Evolutionary conservation across 2,888 invertebrate genomes (phyloP).

Genomic region (Cosmorhoe ocellata): DNA sequence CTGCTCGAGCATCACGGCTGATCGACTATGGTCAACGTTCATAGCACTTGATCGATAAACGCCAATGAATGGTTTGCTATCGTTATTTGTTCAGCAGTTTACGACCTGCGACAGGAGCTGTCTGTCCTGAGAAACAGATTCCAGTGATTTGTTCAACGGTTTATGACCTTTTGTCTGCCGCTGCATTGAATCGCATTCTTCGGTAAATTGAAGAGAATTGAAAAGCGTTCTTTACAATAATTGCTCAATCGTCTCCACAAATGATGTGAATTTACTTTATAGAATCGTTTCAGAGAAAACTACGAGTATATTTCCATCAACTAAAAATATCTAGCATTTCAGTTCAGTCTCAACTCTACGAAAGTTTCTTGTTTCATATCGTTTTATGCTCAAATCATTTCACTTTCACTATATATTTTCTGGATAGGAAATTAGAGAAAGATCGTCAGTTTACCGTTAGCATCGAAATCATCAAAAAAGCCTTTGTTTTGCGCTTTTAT

Average conservation of each 20-base stretch:
- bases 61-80: constrained; percentile 32
- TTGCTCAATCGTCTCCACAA: constrained; percentile 5
- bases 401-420: constrained; percentile 8
- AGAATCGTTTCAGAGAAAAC: too few species aligned
- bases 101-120: constrained; percentile 18
- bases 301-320: too few species aligned
- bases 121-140: constrained; percentile 8
- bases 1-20: constrained; percentile 43
- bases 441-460: constrained; percentile 34
- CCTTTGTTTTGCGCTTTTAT: constrained; percentile 46
- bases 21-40: constrained; percentile 46
- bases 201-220: constrained; percentile 11
- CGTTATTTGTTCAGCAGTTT: constrained; percentile 33
- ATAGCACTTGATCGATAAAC: constrained; percentile 41
- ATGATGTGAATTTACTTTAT: neutral
- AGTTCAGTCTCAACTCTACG: too few species aligned
- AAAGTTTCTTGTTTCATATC: too few species aligned
- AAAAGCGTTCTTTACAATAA: constrained; percentile 2
- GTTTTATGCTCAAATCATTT: too few species aligned
- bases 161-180: constrained; percentile 7
- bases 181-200: constrained; percentile 10
- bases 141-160: constrained; percentile 17
- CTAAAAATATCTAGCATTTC: too few species aligned
- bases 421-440: constrained; percentile 31
- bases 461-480: constrained; percentile 42